Conservation (phyloP, 2,888 invertebrate species). For the Xestia rhomboidea region DNA sequence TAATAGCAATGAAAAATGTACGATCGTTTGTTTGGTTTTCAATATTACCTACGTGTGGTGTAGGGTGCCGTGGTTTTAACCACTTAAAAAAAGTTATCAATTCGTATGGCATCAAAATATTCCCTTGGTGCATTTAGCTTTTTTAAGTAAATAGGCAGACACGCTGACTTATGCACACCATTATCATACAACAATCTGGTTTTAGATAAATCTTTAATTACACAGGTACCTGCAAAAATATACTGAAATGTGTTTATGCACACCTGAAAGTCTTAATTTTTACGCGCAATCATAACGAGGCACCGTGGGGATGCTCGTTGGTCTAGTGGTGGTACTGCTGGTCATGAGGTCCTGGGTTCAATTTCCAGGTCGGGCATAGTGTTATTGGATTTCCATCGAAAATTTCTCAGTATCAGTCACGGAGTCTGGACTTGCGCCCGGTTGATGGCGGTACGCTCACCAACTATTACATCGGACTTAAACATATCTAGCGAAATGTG, state of each 20-base stretch:
- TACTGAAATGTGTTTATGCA: neutral
- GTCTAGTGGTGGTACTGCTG: neutral
- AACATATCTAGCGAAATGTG: neutral
- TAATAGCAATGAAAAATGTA: constrained; percentile 62
- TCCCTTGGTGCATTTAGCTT: neutral
- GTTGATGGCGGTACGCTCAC: neutral
- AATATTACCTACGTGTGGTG: constrained; percentile 18
- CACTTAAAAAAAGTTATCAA: neutral
- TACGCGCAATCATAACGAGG: neutral
- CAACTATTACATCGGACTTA: neutral
- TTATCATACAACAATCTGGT: neutral
- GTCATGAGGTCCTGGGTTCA: neutral
- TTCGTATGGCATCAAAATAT: neutral
- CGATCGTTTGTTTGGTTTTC: constrained; percentile 40
- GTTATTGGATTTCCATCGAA: neutral
- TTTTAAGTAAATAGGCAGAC: neutral
- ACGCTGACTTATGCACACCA: neutral
- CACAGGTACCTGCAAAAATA: neutral
- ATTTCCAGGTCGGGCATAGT: neutral
- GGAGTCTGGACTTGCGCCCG: neutral
- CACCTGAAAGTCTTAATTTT: neutral
- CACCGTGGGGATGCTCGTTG: neutral
- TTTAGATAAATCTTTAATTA: neutral
- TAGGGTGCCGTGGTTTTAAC: neutral
- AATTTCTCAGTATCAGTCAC: neutral